Base-by-base conservation (phyloP, 2,888 invertebrate genomes). In the Caradrina clavipalpis region DNA sequence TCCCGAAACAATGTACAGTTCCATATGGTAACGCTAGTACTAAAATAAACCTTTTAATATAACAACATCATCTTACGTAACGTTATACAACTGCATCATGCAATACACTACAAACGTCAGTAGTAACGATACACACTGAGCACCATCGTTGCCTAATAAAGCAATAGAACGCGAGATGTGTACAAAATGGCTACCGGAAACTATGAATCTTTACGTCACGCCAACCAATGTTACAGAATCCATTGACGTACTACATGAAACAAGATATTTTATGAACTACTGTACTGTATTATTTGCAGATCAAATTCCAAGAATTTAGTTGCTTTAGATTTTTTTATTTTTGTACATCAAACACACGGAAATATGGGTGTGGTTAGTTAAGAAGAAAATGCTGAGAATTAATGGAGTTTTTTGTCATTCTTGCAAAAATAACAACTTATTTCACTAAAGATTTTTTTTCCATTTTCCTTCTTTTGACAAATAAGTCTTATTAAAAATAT, bases 171-270 rank as follows among this genome's bases (percentile, higher is more conserved):
- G 50, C n/a, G 45, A 55, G 65, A 77, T 71, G 26, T 49, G 19
- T 22, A 56, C 45, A 66, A 79, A 55, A 55, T 62, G 58, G 64
- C 57, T n/a, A 51, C 59, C 78, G 78, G 62, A 78, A 70, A 59
- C 76, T 53, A 76, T 59, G 22, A 51, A 60, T 15, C 26, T 55
- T 77, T 65, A 78, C 78, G 81, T 78, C 73, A 78, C 45, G 51
- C 35, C 39, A 54, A 22, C 51, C 17, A 62, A 59, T 65, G 50
- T 56, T 62, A 59, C 31, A 31, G 63, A 56, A 64, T 77, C 50
- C 21, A 72, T 81, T 78, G 81, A 77, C 77, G 77, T 71, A 80
- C 22, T 47, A 49, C 21, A 64, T 49, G 65, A 76, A 65, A 65
- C 58, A 39, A 11, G 50, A 76, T 80, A 61, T 53, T 64, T 8